Conservation (phyloP, 2,113 vertebrate genomes). For the Sorex fumeus region DNA sequence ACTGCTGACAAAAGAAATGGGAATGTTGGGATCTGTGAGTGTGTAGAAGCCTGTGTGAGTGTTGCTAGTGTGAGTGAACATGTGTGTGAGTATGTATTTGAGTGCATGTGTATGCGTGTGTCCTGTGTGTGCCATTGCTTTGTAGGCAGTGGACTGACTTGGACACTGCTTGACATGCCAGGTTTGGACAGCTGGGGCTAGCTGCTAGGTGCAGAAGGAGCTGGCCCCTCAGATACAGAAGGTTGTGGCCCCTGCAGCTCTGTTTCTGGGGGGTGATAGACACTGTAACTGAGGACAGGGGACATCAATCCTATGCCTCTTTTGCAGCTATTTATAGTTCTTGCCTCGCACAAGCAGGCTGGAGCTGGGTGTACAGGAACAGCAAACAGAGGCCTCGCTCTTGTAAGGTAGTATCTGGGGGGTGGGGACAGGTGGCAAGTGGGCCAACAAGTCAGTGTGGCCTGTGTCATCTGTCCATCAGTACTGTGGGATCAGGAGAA, state of each 20-base stretch:
- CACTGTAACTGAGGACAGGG: not conserved
- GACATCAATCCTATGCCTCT: not conserved
- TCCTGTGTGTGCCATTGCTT: not conserved
- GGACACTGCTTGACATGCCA: not conserved
- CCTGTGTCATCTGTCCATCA: not conserved
- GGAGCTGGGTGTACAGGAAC: not conserved
- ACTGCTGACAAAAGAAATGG: accelerated
- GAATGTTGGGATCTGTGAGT: not conserved
- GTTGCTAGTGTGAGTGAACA: not conserved
- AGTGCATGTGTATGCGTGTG: not conserved
- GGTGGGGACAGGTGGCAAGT: not conserved
- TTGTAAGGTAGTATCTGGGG: too few relatives aligned
- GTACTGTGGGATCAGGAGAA: not conserved
- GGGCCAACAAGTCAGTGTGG: not conserved
- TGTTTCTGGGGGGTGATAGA: not conserved
- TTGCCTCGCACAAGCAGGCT: not conserved
- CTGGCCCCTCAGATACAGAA: not conserved
- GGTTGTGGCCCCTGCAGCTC: too few relatives aligned
- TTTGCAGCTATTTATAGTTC: not conserved
- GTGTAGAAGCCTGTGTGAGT: not conserved
- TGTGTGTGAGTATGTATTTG: not conserved
- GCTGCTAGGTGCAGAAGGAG: not conserved
- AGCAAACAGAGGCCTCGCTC: not conserved
- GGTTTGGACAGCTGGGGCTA: not conserved
- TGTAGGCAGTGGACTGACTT: not conserved